These are phyloP conservation scores for Sphaeramia orbicularis DNA, from an alignment of 2,797 vertebrate species.

Conservation along the genomic window DNA sequence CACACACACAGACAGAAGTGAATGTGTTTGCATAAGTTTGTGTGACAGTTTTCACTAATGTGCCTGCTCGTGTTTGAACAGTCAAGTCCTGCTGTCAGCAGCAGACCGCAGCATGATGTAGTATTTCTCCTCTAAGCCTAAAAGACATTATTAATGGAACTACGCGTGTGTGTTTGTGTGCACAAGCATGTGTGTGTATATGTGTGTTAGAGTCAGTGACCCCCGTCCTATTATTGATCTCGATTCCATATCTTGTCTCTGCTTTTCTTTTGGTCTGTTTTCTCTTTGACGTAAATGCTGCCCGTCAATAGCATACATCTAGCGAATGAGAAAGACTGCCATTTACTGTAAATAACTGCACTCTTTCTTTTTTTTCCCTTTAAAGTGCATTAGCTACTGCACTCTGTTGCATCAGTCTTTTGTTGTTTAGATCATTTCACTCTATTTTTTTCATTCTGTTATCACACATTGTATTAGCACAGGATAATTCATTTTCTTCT, in stretches of 20 bases:
- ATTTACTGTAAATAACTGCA: conserved; percentile 55
- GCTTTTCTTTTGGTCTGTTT: conserved; percentile 38
- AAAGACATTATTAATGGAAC: conserved; percentile 44
- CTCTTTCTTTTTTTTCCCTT: conserved; percentile 12
- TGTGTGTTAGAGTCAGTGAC: conserved; percentile 24
- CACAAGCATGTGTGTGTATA: conserved; percentile 10
- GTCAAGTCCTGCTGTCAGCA: not conserved
- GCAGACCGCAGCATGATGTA: conserved; percentile 6
- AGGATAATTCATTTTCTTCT: conserved; percentile 62
- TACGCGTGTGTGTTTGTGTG: conserved; percentile 7
- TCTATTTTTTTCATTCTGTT: conserved; percentile 23
- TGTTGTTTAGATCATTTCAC: conserved; percentile 54
- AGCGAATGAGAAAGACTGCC: conserved; percentile 29
- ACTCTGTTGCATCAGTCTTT: conserved; percentile 46
- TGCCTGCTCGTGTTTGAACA: conserved; percentile 14
- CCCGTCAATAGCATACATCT: conserved; percentile 38
- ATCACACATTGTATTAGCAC: conserved; percentile 55
- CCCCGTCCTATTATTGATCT: conserved; percentile 59
- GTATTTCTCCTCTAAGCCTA: conserved; percentile 20
- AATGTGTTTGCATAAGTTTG: conserved; percentile 12
- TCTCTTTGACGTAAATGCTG: conserved; percentile 40
- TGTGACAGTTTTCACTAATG: conserved; percentile 8
- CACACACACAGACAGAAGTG: conserved; percentile 4
- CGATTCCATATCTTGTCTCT: conserved; percentile 51
- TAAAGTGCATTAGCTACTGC: conserved; percentile 37